A percentile compares a stretch with the other conserved stretches of the same genome.
These are phyloP conservation scores for Exocentrus adspersus DNA, from an alignment of 2,888 invertebrate genomes.

Conservation along the genomic window DNA sequence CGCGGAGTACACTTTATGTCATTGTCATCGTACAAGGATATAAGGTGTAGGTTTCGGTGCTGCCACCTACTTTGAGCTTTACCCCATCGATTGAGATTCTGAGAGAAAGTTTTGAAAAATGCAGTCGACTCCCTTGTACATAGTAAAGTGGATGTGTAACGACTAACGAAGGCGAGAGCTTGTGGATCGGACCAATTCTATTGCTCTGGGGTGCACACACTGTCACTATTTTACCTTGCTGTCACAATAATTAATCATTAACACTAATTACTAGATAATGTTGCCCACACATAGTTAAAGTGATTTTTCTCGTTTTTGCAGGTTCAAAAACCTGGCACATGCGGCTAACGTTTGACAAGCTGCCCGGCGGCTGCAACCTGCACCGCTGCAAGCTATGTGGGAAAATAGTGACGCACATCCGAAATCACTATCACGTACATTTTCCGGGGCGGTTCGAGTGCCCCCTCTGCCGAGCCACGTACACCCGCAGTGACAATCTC, in stretches of 20 bases:
- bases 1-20: too few species aligned
- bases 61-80: too few species aligned
- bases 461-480: constrained; percentile 89
- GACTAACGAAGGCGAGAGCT: neutral
- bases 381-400: constrained; percentile 94
- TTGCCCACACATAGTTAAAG: constrained; percentile 31
- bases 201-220: constrained; percentile 62
- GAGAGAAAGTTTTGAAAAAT: neutral
- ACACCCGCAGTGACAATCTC: constrained; percentile 92
- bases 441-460: constrained; percentile 93
- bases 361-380: constrained; percentile 92
- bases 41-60: too few species aligned
- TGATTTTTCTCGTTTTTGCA: constrained; percentile 71
- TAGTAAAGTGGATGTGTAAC: neutral
- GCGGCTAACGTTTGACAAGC: constrained; percentile 93
- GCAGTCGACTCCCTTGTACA: constrained; percentile 13
- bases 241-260: constrained; percentile 57
- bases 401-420: constrained; percentile 94
- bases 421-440: constrained; percentile 94
- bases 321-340: constrained; percentile 96
- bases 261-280: constrained; percentile 33
- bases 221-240: constrained; percentile 62
- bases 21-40: too few species aligned
- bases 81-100: too few species aligned
- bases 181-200: constrained; percentile 30